Percentiles rank a stretch among this genome's conserved stretches.
Evolutionary conservation across 2,888 invertebrate species (phyloP).

Genomic region (Hyalella azteca): DNA sequence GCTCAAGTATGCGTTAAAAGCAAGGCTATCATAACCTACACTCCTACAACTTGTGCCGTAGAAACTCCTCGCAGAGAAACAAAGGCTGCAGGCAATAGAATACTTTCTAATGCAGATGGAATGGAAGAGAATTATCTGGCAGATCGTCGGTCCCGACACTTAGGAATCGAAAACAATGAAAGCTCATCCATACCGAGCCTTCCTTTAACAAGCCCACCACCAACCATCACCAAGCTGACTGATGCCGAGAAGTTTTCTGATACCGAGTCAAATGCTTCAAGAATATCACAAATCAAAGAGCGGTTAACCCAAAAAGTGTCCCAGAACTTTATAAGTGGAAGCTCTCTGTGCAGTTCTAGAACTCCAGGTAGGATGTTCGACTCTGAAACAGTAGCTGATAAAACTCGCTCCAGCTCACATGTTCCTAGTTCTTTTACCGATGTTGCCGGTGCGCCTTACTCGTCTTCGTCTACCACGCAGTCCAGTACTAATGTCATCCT

Average conservation of each 20-base stretch:
- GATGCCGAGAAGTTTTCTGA: not conserved
- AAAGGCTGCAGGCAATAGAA: too few relatives aligned
- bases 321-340: not conserved
- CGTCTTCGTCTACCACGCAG: too few relatives aligned
- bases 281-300: constrained; percentile 29
- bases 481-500: too few relatives aligned
- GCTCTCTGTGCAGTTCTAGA: not conserved
- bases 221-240: not conserved
- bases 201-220: too few relatives aligned
- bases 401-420: not conserved
- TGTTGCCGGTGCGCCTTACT: too few relatives aligned
- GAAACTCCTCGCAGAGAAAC: not conserved
- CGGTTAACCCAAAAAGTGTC: constrained; percentile 1
- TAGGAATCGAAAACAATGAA: too few relatives aligned
- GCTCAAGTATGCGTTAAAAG: constrained; percentile 18
- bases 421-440: too few relatives aligned
- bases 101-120: too few relatives aligned
- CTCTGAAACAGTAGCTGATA: not conserved
- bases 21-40: constrained; percentile 12
- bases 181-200: too few relatives aligned
- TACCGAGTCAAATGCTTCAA: not conserved
- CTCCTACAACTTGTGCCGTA: not conserved
- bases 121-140: too few relatives aligned
- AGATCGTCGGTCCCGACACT: too few relatives aligned
- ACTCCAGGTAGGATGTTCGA: not conserved